phyloP scores from a whole-genome alignment of 2,113 vertebrate genomes.

The Pluvianellus socialis region DNA sequence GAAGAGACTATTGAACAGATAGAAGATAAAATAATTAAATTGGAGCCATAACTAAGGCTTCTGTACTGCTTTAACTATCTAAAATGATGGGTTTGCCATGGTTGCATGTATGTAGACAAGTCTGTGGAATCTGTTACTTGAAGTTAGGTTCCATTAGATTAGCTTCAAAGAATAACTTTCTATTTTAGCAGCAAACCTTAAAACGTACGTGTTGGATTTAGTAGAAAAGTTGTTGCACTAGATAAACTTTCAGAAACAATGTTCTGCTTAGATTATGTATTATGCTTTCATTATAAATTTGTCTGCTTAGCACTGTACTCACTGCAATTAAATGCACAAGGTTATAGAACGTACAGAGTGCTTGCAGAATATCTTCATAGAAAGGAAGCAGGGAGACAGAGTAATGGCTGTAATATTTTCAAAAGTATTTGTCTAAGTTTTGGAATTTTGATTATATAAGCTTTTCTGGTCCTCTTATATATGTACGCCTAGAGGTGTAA shows the following conservation, averaged over 20 bases:
- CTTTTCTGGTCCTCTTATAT: background rate
- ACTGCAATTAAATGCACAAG: fast-evolving
- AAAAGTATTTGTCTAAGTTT: background rate
- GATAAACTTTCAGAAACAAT: background rate
- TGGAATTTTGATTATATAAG: background rate
- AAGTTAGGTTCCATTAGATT: background rate
- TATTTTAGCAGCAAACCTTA: background rate
- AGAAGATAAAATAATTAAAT: conserved; percentile 1
- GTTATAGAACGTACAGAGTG: background rate
- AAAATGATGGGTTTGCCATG: background rate
- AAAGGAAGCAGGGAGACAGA: background rate
- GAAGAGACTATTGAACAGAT: conserved; percentile 8
- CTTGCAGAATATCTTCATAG: background rate
- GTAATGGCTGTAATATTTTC: background rate
- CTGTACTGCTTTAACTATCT: background rate
- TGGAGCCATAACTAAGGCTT: background rate
- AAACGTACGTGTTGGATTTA: background rate
- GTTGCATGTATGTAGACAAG: fast-evolving
- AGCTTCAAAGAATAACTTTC: background rate
- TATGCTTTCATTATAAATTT: background rate
- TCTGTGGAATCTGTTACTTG: background rate
- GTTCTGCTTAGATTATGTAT: background rate
- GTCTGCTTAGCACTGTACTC: background rate
- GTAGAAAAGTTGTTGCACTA: background rate
- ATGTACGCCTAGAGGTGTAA: background rate